Evolutionary conservation across 2,113 vertebrate genomes (phyloP).

Genomic region (Alouatta palliata): DNA sequence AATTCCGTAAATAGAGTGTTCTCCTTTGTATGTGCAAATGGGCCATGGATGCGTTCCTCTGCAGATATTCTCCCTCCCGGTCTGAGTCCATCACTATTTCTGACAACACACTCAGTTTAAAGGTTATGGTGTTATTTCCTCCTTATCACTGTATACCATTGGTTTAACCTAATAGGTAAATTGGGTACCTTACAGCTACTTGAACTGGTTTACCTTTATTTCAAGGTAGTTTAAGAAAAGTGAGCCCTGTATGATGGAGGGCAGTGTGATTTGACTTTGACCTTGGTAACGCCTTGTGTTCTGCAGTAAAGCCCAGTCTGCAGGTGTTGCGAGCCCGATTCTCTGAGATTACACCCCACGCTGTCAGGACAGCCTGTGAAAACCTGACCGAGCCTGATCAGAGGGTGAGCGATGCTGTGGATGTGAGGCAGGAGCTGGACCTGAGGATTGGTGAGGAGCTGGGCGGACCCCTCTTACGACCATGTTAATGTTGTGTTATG

Average conservation of each 20-base stretch:
- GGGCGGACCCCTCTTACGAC: accelerated
- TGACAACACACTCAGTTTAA: neutral
- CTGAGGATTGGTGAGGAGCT: constrained; percentile 90
- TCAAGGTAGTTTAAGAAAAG: neutral
- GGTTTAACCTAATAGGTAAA: neutral
- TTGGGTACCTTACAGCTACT: neutral
- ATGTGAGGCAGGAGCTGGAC: constrained; percentile 96
- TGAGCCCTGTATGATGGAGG: neutral
- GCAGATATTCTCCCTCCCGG: neutral
- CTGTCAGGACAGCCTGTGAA: constrained; percentile 91
- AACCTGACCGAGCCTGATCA: constrained; percentile 90
- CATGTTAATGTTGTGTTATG: neutral
- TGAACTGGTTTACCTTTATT: neutral
- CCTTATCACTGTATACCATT: neutral
- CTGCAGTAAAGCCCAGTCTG: constrained; percentile 90
- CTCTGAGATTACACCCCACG: constrained; percentile 95
- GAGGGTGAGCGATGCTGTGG: constrained; percentile 92
- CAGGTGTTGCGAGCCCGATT: constrained; percentile 95
- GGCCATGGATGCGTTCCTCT: neutral
- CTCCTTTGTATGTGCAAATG: neutral
- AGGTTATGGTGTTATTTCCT: neutral
- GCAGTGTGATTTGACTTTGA: accelerated
- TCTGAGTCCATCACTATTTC: neutral
- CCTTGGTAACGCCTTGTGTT: neutral
- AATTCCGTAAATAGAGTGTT: neutral